Percentiles rank a stretch among this genome's conserved stretches.
These are phyloP conservation scores for Caenorhabditis sp. DNA, from an alignment of 2,888 invertebrate species.

Conservation along the genomic window DNA sequence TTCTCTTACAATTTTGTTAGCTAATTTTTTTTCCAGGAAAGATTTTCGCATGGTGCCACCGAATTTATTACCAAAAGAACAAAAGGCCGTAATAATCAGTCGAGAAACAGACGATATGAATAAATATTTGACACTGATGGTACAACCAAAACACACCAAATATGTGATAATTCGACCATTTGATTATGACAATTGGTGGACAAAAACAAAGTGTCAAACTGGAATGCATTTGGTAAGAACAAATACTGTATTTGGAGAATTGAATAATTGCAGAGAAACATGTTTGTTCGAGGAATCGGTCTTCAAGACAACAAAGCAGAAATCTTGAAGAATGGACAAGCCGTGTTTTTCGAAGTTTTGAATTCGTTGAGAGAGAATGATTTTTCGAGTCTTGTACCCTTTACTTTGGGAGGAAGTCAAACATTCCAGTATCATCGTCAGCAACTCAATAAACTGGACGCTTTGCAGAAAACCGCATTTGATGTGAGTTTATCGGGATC, in stretches of 20 bases:
- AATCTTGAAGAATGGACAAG: constrained; percentile 7
- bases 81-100: not conserved
- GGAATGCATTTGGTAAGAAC: not conserved
- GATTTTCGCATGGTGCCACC: not conserved
- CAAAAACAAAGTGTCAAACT: not conserved
- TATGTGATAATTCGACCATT: not conserved
- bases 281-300: constrained; percentile 14
- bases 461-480: constrained; percentile 19
- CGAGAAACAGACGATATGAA: not conserved
- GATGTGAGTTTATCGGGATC: constrained; percentile 15
- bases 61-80: not conserved
- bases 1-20: not conserved
- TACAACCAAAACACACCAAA: not conserved
- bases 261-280: constrained; percentile 14
- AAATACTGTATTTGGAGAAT: not conserved
- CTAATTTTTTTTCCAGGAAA: not conserved
- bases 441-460: constrained; percentile 8
- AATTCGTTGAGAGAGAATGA: constrained; percentile 17
- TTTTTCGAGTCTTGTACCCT: constrained; percentile 15
- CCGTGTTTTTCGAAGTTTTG: constrained; percentile 23
- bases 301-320: constrained; percentile 19
- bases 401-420: constrained; percentile 23
- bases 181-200: not conserved
- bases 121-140: not conserved
- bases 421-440: constrained; percentile 32